Base-by-base conservation (phyloP, 2,888 invertebrate genomes). In the Sthenelais limicola region DNA sequence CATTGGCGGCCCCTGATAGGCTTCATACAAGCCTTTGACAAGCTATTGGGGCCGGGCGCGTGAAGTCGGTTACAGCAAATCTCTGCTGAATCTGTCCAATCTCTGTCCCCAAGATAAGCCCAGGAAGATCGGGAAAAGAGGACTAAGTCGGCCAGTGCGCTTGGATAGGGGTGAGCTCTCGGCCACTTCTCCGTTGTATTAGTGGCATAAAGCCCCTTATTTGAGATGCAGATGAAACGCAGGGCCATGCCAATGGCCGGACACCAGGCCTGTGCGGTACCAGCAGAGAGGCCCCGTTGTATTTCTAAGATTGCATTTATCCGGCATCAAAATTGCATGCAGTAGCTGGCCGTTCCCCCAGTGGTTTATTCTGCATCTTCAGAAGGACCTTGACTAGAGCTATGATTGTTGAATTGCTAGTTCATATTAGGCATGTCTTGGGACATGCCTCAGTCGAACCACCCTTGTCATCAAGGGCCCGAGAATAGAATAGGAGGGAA, bases 1-100 rank as follows among this genome's bases (percentile, higher is more conserved):
- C 62, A 62, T 62, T 62, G 62, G 43, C 62, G 62, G 62, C 38
- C 62, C 12, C 35, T 43, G 62, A 62, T 38, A 43, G 62, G 62
- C 62, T 38, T 21, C 62, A 35, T 62, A 62, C 62, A 62, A 62
- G 62, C 62, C 62, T 62, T 62, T 62, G 62, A 62, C 62, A 62
- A 62, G 62, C 62, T 43, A 38, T 26, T 62, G 38, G 62, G 62
- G 18, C 24, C 21, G n/a, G 24, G n/a, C 2, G 2, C 9, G 62
- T 4, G 15, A 26, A 35, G 5, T 56, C 15, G 28, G 51, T 51
- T n/a, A 24, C 5, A 24, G 51, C 9, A 24, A 28, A 28, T 54
- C 54, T n/a, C 28, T 7, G 5, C 30, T 32, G 54, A 54, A 54
- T 54, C 54, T n/a, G 38, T 35, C 38, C 21, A 62, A 62, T 62